Base-by-base conservation (phyloP, 2,888 invertebrate species). In the Zygaena filipendulae region DNA sequence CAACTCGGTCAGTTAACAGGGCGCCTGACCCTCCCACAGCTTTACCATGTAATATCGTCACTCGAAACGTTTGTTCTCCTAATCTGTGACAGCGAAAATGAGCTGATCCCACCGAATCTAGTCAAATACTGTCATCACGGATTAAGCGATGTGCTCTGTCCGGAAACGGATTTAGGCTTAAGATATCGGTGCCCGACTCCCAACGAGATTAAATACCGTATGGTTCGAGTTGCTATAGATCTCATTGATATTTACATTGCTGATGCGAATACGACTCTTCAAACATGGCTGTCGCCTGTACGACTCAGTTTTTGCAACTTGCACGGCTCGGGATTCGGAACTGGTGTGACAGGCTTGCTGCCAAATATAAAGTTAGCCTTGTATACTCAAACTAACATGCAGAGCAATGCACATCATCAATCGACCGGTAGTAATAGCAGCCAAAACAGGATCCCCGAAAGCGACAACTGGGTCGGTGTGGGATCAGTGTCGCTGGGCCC, bases 1-100 rank as follows among this genome's bases (percentile, higher is more conserved):
- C 94, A 96, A 45, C 67, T 98, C 22, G 98, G 98, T 0, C 95
- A 97, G 61, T 69, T 99, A 9, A 92, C 91, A 13, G 97, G 97
- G 0, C 90, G 94, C 52, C 75, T 98, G 24, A 95, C 95, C 0
- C 81, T 92, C 13, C 92, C 96, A 0, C 97, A 90, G 82, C 58
- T 97, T 0, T 91, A 93, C 53, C 92, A 95, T 52, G 84, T 97
- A 5, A 82, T 93, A 8, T 91, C 92, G 11, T 90, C 93, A 2
- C 62, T 97, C 28, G 97, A 98, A 74, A 93, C 95, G 0, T 87
- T 97, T 35, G 61, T 95, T 13, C 80, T 96, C 29, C 84, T 96
- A 36, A 87, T 92, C 13, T 85, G 90, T 29, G 95, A 97, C 59
- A 86, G 87, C 2, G 98, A 98, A 74, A 97, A 98, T 61, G 89